Conservation (phyloP, 2,797 vertebrate species). For the Pogoniulus pusillus region DNA sequence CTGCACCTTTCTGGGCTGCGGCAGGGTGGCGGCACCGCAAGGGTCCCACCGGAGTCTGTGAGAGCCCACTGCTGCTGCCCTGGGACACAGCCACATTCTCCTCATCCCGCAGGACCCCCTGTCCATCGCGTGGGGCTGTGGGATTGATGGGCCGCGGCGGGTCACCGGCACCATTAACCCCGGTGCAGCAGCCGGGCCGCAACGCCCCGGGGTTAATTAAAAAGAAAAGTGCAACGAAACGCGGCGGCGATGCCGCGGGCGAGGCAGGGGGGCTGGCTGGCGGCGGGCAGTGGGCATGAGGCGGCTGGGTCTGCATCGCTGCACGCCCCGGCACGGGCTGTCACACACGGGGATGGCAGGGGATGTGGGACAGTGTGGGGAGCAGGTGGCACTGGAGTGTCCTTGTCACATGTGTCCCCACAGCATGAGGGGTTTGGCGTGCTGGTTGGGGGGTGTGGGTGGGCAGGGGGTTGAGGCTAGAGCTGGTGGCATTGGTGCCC, state of each 20-base stretch:
- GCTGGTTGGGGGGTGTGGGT: neutral
- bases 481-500: neutral
- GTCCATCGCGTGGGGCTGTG: neutral
- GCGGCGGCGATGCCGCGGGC: neutral
- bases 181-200: neutral
- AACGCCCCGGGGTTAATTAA: constrained; percentile 68
- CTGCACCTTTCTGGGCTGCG: neutral
- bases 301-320: neutral
- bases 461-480: neutral
- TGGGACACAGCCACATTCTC: neutral
- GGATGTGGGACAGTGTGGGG: neutral
- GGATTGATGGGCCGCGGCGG: constrained; percentile 43
- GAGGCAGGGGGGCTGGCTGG: neutral
- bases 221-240: constrained; percentile 57
- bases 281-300: neutral
- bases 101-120: neutral
- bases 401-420: neutral
- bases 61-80: neutral
- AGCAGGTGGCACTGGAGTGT: neutral
- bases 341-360: neutral
- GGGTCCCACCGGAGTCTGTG: neutral
- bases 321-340: neutral
- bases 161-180: constrained; percentile 67
- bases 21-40: neutral
- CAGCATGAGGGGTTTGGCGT: neutral